phyloP scores from a whole-genome alignment of 30 jellyfish, hydroid and myxozoan species.

The Rhopilema esculentum region DNA sequence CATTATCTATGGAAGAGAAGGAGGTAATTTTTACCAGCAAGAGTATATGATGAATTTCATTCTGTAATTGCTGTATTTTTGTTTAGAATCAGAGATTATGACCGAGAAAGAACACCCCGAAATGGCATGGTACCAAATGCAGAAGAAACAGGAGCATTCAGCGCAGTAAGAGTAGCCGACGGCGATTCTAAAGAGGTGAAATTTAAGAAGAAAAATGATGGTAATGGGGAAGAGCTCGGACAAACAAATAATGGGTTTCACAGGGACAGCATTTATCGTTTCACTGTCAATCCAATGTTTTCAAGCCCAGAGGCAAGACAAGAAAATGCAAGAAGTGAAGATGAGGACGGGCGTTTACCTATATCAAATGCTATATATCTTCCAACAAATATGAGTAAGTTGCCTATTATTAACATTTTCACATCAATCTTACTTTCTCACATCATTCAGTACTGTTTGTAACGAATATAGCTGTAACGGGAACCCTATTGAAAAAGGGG shows the following conservation, averaged over 20 bases:
- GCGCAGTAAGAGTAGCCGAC: background rate
- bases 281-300: slow-evolving; percentile 52
- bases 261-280: slow-evolving; percentile 49
- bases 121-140: background rate
- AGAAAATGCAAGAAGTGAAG: background rate
- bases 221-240: background rate
- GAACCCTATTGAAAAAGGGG: too few species aligned
- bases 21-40: too few species aligned
- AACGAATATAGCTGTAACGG: too few species aligned
- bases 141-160: background rate
- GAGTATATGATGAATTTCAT: too few species aligned
- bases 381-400: slow-evolving; percentile 26
- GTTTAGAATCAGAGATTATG: background rate
- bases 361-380: slow-evolving; percentile 7
- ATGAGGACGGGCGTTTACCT: background rate
- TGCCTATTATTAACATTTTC: background rate
- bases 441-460: too few species aligned
- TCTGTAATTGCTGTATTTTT: too few species aligned
- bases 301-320: slow-evolving; percentile 13
- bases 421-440: too few species aligned
- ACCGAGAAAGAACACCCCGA: background rate
- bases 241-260: background rate
- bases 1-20: too few species aligned
- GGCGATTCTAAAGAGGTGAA: background rate
- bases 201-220: background rate